These are phyloP conservation scores for Rhinolophus sinicus DNA, from an alignment of 2,113 vertebrate species.

Conservation along the genomic window DNA sequence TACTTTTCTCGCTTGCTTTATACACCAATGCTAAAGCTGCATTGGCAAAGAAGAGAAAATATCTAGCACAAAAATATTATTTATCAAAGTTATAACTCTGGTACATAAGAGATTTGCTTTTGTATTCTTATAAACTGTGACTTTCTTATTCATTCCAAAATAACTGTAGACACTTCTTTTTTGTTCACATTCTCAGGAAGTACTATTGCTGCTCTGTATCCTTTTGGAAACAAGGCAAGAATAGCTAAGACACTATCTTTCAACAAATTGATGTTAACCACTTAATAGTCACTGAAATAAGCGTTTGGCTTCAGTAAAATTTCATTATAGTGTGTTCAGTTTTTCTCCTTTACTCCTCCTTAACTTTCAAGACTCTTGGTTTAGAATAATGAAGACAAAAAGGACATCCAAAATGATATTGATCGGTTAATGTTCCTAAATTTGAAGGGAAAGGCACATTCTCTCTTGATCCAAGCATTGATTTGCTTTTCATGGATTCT, in stretches of 20 bases:
- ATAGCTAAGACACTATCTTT: conserved; percentile 2
- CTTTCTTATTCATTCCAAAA: neutral
- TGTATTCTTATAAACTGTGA: neutral
- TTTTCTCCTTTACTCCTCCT: conserved; percentile 50
- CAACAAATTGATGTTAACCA: conserved; percentile 21
- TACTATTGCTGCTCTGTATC: neutral
- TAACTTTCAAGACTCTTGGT: conserved; percentile 39
- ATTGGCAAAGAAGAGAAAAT: neutral
- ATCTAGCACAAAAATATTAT: neutral
- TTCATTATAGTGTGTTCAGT: neutral
- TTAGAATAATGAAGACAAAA: conserved; percentile 63
- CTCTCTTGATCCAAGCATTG: conserved; percentile 37
- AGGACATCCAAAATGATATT: conserved; percentile 33
- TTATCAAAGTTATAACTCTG: neutral
- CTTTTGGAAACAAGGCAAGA: neutral
- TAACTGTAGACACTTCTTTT: neutral
- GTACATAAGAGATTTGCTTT: neutral
- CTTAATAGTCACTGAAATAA: neutral
- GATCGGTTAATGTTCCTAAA: conserved; percentile 43
- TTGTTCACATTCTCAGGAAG: neutral
- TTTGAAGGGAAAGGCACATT: conserved; percentile 58
- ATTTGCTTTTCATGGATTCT: conserved; percentile 49
- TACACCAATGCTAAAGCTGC: neutral
- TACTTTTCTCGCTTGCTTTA: neutral
- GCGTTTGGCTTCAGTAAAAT: conserved; percentile 32